Conservation (phyloP, 2,113 vertebrate genomes). For the Paradoxurus hermaphroditus region DNA sequence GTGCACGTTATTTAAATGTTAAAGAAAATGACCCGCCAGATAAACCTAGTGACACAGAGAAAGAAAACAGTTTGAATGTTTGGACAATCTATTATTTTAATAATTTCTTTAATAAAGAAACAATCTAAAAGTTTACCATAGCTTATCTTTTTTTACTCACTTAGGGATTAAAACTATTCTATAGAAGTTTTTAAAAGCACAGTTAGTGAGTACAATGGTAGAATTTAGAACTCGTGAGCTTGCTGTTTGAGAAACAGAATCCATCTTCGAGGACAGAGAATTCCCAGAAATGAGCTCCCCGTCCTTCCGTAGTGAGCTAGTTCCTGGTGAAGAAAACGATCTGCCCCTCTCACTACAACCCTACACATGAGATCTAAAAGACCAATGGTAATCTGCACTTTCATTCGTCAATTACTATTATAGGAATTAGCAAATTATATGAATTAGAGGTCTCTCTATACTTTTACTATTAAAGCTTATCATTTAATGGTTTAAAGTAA, state of each 20-base stretch:
- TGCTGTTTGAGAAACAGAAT: slow-evolving; percentile 19
- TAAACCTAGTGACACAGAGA: background rate
- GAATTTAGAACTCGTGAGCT: background rate
- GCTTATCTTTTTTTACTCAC: background rate
- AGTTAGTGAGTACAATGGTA: background rate
- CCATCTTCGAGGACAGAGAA: background rate
- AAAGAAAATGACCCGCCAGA: background rate
- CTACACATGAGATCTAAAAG: background rate
- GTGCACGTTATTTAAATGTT: background rate
- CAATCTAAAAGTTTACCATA: slow-evolving; percentile 24
- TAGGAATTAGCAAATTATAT: background rate
- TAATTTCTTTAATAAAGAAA: slow-evolving; percentile 47
- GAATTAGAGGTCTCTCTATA: background rate
- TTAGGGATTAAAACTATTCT: background rate
- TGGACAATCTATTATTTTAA: slow-evolving; percentile 65
- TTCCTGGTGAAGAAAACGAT: background rate
- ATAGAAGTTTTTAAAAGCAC: slow-evolving; percentile 31
- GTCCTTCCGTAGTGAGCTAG: background rate
- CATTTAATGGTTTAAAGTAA: background rate
- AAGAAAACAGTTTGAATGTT: background rate
- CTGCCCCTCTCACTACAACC: background rate
- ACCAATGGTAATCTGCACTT: background rate
- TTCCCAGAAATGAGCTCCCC: background rate
- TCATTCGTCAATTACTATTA: background rate
- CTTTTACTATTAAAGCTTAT: slow-evolving; percentile 27